A percentile compares a stretch with the other conserved stretches of the same genome.
Evolutionary conservation across 1,140 invertebrate species (phyloP).

Genomic region (Anoplolepis gracilipes): DNA sequence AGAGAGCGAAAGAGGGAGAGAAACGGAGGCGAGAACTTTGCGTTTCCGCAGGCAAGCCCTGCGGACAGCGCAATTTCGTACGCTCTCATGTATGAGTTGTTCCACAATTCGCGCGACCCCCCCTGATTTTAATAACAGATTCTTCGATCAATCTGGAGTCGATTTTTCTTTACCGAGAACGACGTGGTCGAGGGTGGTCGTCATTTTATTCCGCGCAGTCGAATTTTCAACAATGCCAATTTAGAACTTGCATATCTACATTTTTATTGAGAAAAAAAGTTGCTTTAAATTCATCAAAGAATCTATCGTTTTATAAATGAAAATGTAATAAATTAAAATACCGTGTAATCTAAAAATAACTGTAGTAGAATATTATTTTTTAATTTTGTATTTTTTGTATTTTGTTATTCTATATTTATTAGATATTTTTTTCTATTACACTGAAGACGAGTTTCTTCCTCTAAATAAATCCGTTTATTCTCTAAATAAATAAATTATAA

Average conservation of each 20-base stretch:
- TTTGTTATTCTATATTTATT: no score
- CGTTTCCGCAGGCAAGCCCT: slow-evolving; percentile 4
- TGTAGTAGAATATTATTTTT: background rate
- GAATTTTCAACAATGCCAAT: background rate
- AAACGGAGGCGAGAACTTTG: background rate
- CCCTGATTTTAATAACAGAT: slow-evolving; percentile 46
- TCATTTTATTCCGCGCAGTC: background rate
- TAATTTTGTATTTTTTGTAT: no score
- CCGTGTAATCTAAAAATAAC: background rate
- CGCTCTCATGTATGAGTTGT: background rate
- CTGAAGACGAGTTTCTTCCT: no score
- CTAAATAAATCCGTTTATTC: no score
- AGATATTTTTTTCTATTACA: no score
- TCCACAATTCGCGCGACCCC: background rate
- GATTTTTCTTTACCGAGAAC: slow-evolving; percentile 3
- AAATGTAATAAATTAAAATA: background rate
- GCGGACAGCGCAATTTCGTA: slow-evolving; percentile 38
- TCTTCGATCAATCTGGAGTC: slow-evolving; percentile 4
- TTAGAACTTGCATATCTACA: background rate
- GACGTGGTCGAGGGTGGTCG: background rate
- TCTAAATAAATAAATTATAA: no score
- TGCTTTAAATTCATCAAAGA: background rate
- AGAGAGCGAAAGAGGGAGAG: background rate
- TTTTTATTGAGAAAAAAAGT: background rate
- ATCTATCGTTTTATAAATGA: slow-evolving; percentile 1